phyloP scores from a whole-genome alignment of 2,888 invertebrate species.

The Cryptocephalus moraei region DNA sequence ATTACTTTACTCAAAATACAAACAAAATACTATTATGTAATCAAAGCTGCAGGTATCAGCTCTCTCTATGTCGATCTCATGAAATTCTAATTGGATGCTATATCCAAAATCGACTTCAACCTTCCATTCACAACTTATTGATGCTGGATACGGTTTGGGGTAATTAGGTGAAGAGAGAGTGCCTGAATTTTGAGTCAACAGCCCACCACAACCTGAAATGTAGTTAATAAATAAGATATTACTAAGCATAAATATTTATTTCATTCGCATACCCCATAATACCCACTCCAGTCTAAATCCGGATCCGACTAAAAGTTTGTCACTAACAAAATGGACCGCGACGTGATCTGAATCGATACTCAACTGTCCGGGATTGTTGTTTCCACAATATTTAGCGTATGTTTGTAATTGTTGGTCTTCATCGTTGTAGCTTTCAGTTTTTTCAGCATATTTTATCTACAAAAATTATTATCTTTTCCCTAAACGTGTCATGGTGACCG shows the following conservation, averaged over 20 bases:
- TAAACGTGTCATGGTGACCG: no score
- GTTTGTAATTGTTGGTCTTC: constrained; percentile 27
- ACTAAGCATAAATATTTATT: not conserved
- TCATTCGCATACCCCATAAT: constrained; percentile 43
- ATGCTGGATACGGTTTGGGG: constrained; percentile 60
- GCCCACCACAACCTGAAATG: constrained; percentile 60
- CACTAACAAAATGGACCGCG: constrained; percentile 56
- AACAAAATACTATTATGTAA: constrained; percentile 39
- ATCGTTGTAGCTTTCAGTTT: constrained; percentile 14
- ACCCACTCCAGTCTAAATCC: constrained; percentile 82
- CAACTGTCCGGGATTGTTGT: constrained; percentile 41
- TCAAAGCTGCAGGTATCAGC: constrained; percentile 47
- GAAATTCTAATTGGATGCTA: constrained; percentile 55
- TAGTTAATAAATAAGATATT: not conserved
- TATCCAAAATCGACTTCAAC: constrained; percentile 58
- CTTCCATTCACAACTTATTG: constrained; percentile 67
- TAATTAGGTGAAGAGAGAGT: constrained; percentile 69
- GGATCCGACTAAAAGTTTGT: constrained; percentile 40
- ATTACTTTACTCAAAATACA: not conserved
- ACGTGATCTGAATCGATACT: constrained; percentile 48
- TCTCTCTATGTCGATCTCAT: constrained; percentile 51
- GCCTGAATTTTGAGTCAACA: constrained; percentile 54
- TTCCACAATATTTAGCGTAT: constrained; percentile 41
- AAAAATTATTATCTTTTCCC: not conserved
- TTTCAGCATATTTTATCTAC: constrained; percentile 19